phyloP scores from a whole-genome alignment of 2,113 vertebrate genomes.

The Morone chrysops region DNA sequence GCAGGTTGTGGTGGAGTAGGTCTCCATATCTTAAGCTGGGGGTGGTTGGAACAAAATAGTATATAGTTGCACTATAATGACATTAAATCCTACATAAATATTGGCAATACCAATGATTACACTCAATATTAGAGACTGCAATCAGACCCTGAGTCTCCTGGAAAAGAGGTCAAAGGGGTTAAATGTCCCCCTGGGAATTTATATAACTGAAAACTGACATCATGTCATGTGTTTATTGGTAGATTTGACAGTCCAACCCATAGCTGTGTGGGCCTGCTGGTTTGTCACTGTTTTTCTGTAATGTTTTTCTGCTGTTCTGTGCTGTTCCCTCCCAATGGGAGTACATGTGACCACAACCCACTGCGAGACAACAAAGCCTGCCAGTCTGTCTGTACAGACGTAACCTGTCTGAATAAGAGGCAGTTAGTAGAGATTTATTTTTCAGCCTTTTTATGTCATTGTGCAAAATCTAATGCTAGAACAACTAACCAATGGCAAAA shows the following conservation, averaged over 20 bases:
- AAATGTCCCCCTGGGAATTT: not conserved
- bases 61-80: conserved; percentile 9
- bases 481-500: not conserved
- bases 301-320: conserved; percentile 35
- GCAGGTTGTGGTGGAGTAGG: not conserved
- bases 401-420: not conserved
- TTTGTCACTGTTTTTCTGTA: conserved; percentile 6
- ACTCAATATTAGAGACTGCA: not conserved
- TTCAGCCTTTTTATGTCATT: not conserved
- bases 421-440: not conserved
- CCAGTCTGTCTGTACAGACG: not conserved
- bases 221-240: conserved; percentile 14
- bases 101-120: not conserved
- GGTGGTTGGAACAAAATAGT: not conserved
- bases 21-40: not conserved
- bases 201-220: not conserved
- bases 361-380: not conserved
- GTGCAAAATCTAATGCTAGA: not conserved
- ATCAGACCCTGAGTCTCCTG: conserved; percentile 30
- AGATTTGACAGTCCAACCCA: conserved; percentile 6
- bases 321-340: conserved; percentile 6
- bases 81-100: conserved; percentile 53
- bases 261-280: not conserved
- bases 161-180: conserved; percentile 6
- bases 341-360: conserved; percentile 8